Evolutionary conservation across 2,797 vertebrate genomes (phyloP).

Genomic region (Carcharodon carcharias): DNA sequence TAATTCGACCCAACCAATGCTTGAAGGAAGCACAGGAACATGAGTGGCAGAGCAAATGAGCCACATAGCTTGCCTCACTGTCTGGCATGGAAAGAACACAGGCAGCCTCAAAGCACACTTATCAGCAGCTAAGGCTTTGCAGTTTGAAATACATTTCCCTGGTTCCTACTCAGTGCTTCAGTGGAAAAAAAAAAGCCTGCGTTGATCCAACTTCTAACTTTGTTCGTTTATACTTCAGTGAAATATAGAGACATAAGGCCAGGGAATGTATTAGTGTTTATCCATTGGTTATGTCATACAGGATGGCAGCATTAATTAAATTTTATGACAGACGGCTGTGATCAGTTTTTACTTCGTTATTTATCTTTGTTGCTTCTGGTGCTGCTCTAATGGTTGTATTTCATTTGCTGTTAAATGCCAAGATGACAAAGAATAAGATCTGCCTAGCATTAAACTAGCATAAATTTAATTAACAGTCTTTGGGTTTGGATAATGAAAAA

Average conservation of each 20-base stretch:
- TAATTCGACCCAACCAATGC: not conserved
- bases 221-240: constrained; percentile 13
- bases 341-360: constrained; percentile 54
- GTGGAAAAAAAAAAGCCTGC: not conserved
- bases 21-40: not conserved
- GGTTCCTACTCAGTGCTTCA: too few relatives aligned
- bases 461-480: constrained; percentile 72
- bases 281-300: constrained; percentile 55
- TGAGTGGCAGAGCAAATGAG: constrained; percentile 21
- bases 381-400: constrained; percentile 50
- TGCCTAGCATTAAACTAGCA: constrained; percentile 61
- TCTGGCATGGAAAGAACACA: not conserved
- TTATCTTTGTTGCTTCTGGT: constrained; percentile 54
- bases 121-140: not conserved
- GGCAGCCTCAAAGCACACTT: not conserved
- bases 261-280: constrained; percentile 51
- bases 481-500: constrained; percentile 57
- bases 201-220: not conserved
- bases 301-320: constrained; percentile 58
- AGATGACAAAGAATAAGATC: constrained; percentile 68
- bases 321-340: constrained; percentile 56
- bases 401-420: constrained; percentile 62
- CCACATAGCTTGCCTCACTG: not conserved
- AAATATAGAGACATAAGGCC: constrained; percentile 47
- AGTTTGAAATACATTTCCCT: not conserved